Conservation (phyloP, 2,888 invertebrate species). For the Serripes groenlandicus region DNA sequence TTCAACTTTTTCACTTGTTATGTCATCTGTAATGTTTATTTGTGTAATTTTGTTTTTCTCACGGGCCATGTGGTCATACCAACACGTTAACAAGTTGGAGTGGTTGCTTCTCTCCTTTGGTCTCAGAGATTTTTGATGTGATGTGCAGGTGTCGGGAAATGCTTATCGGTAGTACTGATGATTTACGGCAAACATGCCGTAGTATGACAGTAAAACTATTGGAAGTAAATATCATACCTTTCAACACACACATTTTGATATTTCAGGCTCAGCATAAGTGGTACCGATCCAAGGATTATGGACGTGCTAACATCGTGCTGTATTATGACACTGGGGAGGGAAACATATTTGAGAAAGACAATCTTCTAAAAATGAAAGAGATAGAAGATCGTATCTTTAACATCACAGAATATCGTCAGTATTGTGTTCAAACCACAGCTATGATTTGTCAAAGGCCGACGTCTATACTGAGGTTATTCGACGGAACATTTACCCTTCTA, state of each 20-base stretch:
- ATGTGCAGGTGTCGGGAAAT: too few species aligned
- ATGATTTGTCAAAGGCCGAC: constrained; percentile 38
- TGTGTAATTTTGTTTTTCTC: too few species aligned
- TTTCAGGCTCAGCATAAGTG: constrained; percentile 56
- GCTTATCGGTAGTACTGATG: too few species aligned
- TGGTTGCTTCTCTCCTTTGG: too few species aligned
- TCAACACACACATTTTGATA: not conserved
- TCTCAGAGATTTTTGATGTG: too few species aligned
- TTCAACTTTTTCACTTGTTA: too few species aligned
- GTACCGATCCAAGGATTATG: constrained; percentile 59
- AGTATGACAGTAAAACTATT: too few species aligned
- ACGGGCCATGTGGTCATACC: too few species aligned
- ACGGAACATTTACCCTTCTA: constrained; percentile 71
- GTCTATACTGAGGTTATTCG: constrained; percentile 76
- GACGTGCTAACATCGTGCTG: constrained; percentile 65
- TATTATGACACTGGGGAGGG: constrained; percentile 70
- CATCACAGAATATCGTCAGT: constrained; percentile 55
- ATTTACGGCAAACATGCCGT: too few species aligned
- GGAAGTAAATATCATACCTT: too few species aligned
- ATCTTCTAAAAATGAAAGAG: constrained; percentile 69
- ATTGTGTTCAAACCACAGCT: constrained; percentile 49
- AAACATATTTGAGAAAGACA: constrained; percentile 76
- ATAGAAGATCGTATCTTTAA: constrained; percentile 70
- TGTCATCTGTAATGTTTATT: too few species aligned
- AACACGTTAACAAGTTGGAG: too few species aligned